phyloP scores from a whole-genome alignment of 2,113 vertebrate species.

The Mus musculus region GRCm39 chr4:76226501-76227000 shows the following conservation, averaged over 20 bases:
- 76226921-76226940: conserved; percentile 61
- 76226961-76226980: conserved; percentile 71
- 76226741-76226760: conserved; percentile 52
- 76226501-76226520: background rate
- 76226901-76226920: conserved; percentile 45
- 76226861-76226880: conserved; percentile 71
- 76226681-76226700: background rate
- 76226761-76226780: conserved; percentile 60
- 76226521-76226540: conserved; percentile 9
- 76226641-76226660: conserved; percentile 53
- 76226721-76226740: conserved; percentile 69
- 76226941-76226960: conserved; percentile 71
- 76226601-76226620: conserved; percentile 21
- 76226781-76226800: conserved; percentile 74
- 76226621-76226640: conserved; percentile 51
- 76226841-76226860: conserved; percentile 71
- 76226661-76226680: conserved; percentile 48
- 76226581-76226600: conserved; percentile 33
- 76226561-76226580: conserved; percentile 53
- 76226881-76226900: conserved; percentile 58
- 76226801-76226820: conserved; percentile 64
- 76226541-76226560: conserved; percentile 18
- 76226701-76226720: conserved; percentile 72
- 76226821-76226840: conserved; percentile 69
- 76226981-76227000: conserved; percentile 65